Base-by-base conservation (phyloP, 2,888 invertebrate genomes). In the Cryptosula pallasiana region DNA sequence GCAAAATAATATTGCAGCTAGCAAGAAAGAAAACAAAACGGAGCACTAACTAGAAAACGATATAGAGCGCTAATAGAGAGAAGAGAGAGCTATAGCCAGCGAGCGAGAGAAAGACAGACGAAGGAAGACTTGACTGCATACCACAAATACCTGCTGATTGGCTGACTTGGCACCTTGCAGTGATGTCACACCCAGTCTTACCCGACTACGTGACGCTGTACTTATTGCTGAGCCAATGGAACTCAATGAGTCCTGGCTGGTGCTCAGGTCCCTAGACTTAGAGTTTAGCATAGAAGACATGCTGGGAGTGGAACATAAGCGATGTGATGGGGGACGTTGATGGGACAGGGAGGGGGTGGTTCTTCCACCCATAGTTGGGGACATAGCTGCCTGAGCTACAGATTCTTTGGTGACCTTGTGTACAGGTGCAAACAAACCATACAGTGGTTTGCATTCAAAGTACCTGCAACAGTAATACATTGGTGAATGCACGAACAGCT, bases 381-480 rank as follows among this genome's bases (percentile, higher is more conserved):
- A 63, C 63, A 63, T 54, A 9, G 72, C 1, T 0, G 35, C 29
- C n/a, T n/a, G n/a, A n/a, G 71, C 25, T 9, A 76, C 75, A 3
- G 77, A 71, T 63, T 93, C 92, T 75, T 91, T 90, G 78, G 91
- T 75, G 34, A 97, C 93, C 88, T 97, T 97, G 80, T 91, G 89
- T 73, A 92, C 87, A 0, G 96, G 95, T 32, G 95, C 94, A 86
- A 98, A 98, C 74, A 98, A 88, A 0, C 98, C 98, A 86, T 91
- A 92, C 81, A 92, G 91, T 55, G 92, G 91, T 75, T 90, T 89
- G 85, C 97, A 98, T 77, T 92, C 91, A 87, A 98, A 98, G 87
- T 98, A 98, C 87, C 96, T 84, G 76, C 69, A 58, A 27, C n/a
- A n/a, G n/a, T n/a, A n/a, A n/a, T n/a, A n/a, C n/a, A n/a, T n/a